Conservation (phyloP, 2,113 vertebrate genomes). For the Thalassoma bifasciatum region DNA sequence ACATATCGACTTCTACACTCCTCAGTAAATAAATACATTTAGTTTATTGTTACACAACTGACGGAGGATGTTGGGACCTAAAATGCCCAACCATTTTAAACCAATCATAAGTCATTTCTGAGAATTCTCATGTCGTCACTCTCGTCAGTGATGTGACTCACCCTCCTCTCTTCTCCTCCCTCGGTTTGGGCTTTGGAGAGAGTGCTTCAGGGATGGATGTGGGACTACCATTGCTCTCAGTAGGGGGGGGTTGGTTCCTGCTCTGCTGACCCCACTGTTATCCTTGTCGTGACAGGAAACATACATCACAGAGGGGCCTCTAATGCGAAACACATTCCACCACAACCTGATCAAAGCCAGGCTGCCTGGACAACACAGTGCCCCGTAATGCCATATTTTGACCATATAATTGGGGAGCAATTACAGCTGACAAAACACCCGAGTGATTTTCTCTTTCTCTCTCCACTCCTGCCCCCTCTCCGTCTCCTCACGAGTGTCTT, state of each 20-base stretch:
- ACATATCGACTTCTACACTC: no score
- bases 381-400: slow-evolving; percentile 81
- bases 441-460: slow-evolving; percentile 48
- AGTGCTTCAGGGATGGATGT: slow-evolving; percentile 79
- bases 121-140: not conserved
- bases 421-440: slow-evolving; percentile 85
- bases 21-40: no score
- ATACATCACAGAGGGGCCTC: slow-evolving; percentile 86
- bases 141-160: not conserved
- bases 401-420: slow-evolving; percentile 84
- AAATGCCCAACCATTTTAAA: not conserved
- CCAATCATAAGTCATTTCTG: not conserved
- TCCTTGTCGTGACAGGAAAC: slow-evolving; percentile 91
- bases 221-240: slow-evolving; percentile 70
- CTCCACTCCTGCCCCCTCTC: slow-evolving; percentile 17
- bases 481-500: slow-evolving; percentile 36
- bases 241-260: slow-evolving; percentile 82
- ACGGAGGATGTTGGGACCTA: not conserved
- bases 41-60: not conserved
- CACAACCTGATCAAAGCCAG: slow-evolving; percentile 82
- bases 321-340: slow-evolving; percentile 83
- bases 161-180: not conserved
- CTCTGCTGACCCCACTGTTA: slow-evolving; percentile 89
- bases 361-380: slow-evolving; percentile 80
- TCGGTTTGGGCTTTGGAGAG: slow-evolving; percentile 1